Evolutionary conservation across 2,797 vertebrate genomes (phyloP).

Genomic region (Enteromius afrohamiltoni): DNA sequence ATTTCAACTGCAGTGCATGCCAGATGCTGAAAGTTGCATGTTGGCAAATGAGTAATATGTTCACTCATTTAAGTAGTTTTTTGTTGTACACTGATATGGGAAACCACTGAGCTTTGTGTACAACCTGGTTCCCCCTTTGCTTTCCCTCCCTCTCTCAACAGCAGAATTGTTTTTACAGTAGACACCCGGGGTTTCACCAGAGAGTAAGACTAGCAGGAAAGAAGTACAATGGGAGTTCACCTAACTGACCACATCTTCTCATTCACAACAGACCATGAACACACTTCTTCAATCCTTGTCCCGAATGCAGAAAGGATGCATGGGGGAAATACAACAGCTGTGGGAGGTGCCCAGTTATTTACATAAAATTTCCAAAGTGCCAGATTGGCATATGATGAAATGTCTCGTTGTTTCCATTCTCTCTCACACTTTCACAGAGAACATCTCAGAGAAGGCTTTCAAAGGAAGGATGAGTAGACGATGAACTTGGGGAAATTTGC

Average conservation of each 20-base stretch:
- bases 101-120: constrained; percentile 54
- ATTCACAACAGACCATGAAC: constrained; percentile 43
- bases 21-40: constrained; percentile 20
- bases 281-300: constrained; percentile 53
- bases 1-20: constrained; percentile 30
- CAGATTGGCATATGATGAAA: constrained; percentile 57
- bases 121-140: constrained; percentile 25
- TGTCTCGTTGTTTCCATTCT: constrained; percentile 49
- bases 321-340: constrained; percentile 60
- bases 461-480: constrained; percentile 35
- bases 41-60: constrained; percentile 29
- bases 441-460: constrained; percentile 38
- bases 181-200: constrained; percentile 64
- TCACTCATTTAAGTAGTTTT: constrained; percentile 43
- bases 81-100: constrained; percentile 31
- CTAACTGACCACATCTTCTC: constrained; percentile 59
- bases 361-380: constrained; percentile 67
- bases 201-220: constrained; percentile 62
- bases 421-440: constrained; percentile 48
- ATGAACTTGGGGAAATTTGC: constrained; percentile 49
- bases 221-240: constrained; percentile 64
- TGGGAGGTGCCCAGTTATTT: constrained; percentile 62
- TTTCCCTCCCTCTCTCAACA: constrained; percentile 45
- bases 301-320: constrained; percentile 61
- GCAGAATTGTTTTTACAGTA: constrained; percentile 62